Evolutionary conservation across 2,888 invertebrate genomes (phyloP).

Genomic region (Catocala fraxini): DNA sequence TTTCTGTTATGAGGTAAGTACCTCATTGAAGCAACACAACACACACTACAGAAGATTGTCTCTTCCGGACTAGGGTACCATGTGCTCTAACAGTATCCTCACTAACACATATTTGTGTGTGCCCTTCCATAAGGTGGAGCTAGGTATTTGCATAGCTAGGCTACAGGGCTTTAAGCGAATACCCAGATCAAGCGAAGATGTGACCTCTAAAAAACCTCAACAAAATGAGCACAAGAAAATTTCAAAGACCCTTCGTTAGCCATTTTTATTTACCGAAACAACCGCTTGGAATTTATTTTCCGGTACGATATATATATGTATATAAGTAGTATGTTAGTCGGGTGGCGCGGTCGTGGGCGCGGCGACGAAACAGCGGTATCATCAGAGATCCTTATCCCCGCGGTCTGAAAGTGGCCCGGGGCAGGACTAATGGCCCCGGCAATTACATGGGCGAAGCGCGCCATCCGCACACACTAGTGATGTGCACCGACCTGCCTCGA

Average conservation of each 20-base stretch:
- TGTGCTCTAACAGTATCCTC: too few relatives aligned
- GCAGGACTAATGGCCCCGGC: conserved; percentile 71
- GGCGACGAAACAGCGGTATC: conserved; percentile 53
- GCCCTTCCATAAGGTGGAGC: too few relatives aligned
- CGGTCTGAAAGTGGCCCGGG: conserved; percentile 57
- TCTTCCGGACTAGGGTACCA: too few relatives aligned
- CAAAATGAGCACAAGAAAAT: conserved; percentile 2
- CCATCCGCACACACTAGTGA: conserved; percentile 34
- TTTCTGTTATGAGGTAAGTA: too few relatives aligned
- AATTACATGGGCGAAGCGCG: conserved; percentile 64
- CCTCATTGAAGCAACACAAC: too few relatives aligned
- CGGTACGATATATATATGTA: conserved; percentile 12
- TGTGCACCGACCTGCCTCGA: conserved; percentile 1
- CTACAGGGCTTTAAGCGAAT: too few relatives aligned
- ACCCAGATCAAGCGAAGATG: not conserved
- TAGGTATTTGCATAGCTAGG: too few relatives aligned
- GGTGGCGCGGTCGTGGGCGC: conserved; percentile 7
- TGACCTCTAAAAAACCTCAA: not conserved
- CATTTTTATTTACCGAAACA: conserved; percentile 27
- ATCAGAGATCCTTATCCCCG: conserved; percentile 63
- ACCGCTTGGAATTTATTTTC: conserved; percentile 25
- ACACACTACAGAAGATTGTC: too few relatives aligned
- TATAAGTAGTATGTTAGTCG: conserved; percentile 32
- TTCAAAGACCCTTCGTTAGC: conserved; percentile 6
- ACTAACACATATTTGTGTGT: too few relatives aligned